Conservation (phyloP, 2,113 vertebrate genomes). For the Salvelinus alpinus region DNA sequence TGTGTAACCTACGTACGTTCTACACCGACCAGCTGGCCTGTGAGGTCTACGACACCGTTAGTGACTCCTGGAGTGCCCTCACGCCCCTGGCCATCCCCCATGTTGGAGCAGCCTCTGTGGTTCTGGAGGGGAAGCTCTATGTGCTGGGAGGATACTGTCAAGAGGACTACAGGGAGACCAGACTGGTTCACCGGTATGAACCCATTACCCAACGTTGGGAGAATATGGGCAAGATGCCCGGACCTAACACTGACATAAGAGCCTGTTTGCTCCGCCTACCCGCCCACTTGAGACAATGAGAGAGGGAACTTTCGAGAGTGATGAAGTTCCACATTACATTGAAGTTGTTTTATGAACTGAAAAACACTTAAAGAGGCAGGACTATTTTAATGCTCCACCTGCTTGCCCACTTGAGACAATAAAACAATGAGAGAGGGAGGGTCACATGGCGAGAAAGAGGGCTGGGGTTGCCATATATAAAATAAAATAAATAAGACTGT, state of each 20-base stretch:
- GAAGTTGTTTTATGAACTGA: no score
- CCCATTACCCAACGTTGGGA: constrained; percentile 62
- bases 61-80: constrained; percentile 62
- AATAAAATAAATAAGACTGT: no score
- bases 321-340: no score
- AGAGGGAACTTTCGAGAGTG: neutral
- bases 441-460: no score
- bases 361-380: no score
- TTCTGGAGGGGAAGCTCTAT: constrained; percentile 73
- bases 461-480: no score
- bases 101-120: constrained; percentile 67
- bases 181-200: constrained; percentile 70
- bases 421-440: no score
- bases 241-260: constrained; percentile 67
- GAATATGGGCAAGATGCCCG: constrained; percentile 67
- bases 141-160: constrained; percentile 74
- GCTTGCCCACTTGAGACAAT: no score
- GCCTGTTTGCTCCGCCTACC: constrained; percentile 69
- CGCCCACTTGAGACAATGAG: constrained; percentile 43
- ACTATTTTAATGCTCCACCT: no score
- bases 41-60: constrained; percentile 63
- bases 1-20: constrained; percentile 66
- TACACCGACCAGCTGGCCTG: constrained; percentile 70
- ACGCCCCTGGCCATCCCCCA: constrained; percentile 60
- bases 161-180: constrained; percentile 71